These are phyloP conservation scores for Scotopteryx bipunctaria DNA, from an alignment of 2,888 invertebrate species.

Conservation along the genomic window DNA sequence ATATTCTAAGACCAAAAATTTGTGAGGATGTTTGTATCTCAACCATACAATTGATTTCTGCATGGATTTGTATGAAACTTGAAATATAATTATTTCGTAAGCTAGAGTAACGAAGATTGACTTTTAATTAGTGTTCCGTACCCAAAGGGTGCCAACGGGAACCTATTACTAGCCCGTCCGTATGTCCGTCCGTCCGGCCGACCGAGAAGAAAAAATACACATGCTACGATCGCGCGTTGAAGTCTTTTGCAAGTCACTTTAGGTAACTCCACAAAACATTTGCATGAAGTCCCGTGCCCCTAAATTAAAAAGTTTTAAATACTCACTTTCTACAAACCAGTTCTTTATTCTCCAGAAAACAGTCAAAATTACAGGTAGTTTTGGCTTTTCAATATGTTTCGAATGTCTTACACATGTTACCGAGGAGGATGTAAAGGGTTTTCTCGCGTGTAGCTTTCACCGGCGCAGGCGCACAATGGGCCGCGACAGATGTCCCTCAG, in stretches of 20 bases:
- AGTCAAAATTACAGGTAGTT: slow-evolving; percentile 37
- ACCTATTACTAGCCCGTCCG: too few relatives aligned
- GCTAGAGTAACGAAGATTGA: too few relatives aligned
- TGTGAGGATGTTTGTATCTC: too few relatives aligned
- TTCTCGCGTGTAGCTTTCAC: slow-evolving; percentile 67
- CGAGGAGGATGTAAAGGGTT: slow-evolving; percentile 45
- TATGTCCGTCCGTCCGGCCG: too few relatives aligned
- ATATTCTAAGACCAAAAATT: too few relatives aligned
- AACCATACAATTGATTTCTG: too few relatives aligned
- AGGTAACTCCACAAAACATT: too few relatives aligned
- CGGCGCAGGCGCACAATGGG: slow-evolving; percentile 48
- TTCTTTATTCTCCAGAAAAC: not conserved
- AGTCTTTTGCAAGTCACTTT: slow-evolving; percentile 24
- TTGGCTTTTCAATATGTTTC: slow-evolving; percentile 45
- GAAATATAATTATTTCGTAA: too few relatives aligned
- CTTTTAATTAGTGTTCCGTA: too few relatives aligned
- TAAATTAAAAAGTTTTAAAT: not conserved
- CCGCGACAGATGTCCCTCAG: slow-evolving; percentile 71
- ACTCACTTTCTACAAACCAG: slow-evolving; percentile 3
- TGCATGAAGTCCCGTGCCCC: not conserved
- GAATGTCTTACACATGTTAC: slow-evolving; percentile 56
- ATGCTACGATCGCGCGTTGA: slow-evolving; percentile 24
- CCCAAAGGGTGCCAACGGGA: too few relatives aligned
- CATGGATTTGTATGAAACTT: too few relatives aligned
- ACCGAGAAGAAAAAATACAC: not conserved